phyloP scores from a whole-genome alignment of 1,140 invertebrate species.

The Brachionus manjavacas region DNA sequence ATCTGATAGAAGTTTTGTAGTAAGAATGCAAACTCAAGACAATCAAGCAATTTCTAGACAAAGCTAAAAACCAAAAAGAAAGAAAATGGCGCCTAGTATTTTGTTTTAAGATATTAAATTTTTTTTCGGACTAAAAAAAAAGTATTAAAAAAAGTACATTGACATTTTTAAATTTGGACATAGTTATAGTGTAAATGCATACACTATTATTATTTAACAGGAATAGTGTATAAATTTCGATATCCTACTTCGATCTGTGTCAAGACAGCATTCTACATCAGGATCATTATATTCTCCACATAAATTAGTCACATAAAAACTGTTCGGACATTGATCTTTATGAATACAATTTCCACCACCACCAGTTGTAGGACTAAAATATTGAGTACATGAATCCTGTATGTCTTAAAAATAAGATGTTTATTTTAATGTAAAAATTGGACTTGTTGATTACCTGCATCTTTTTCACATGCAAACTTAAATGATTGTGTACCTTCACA shows the following conservation, averaged over 20 bases:
- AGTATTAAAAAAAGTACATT: no score
- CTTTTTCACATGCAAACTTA: constrained; percentile 31
- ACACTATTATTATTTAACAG: no score
- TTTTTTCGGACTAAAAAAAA: no score
- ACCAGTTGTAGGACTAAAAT: constrained; percentile 29
- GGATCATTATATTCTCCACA: constrained; percentile 34
- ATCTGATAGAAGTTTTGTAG: no score
- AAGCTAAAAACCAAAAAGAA: no score
- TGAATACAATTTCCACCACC: constrained; percentile 39
- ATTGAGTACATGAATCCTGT: constrained; percentile 15
- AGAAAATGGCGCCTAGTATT: no score
- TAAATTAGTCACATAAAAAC: background rate
- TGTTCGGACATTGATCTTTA: constrained; percentile 40
- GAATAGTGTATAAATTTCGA: no score
- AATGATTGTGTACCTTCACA: background rate
- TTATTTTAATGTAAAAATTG: background rate
- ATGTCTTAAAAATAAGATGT: background rate
- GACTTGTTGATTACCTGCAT: background rate
- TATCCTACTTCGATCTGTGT: constrained; percentile 13
- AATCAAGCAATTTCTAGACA: no score
- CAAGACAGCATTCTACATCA: constrained; percentile 21
- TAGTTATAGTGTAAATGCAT: no score
- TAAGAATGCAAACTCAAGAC: no score
- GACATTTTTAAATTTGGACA: no score
- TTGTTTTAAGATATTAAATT: no score